These are phyloP conservation scores for Pao palembangensis DNA, from an alignment of 2,113 vertebrate species.

Conservation along the genomic window DNA sequence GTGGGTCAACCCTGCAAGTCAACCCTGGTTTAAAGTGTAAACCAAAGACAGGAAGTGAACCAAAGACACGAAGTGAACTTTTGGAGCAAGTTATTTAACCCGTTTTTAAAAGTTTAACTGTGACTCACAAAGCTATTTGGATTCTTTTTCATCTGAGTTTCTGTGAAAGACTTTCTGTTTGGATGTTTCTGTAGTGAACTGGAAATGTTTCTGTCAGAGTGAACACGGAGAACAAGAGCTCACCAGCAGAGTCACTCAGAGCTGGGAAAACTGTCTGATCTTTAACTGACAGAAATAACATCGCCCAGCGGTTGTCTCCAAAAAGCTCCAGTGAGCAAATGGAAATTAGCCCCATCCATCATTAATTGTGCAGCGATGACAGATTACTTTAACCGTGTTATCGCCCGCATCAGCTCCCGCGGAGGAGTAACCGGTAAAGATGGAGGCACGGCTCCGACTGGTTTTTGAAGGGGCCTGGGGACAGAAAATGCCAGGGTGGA, in stretches of 20 bases:
- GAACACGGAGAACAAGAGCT: background rate
- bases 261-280: background rate
- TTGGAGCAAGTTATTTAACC: no score
- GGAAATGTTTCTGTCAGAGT: no score
- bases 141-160: no score
- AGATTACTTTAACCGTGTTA: conserved; percentile 23
- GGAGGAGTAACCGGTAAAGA: conserved; percentile 23
- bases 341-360: conserved; percentile 12
- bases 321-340: conserved; percentile 1
- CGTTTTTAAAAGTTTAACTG: no score
- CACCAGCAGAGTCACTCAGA: background rate
- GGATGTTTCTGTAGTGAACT: no score
- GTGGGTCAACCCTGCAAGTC: no score
- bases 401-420: conserved; percentile 26
- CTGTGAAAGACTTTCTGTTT: no score
- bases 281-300: background rate
- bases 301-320: conserved; percentile 8
- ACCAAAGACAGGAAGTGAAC: no score
- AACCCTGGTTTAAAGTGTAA: no score
- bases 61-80: no score
- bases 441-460: conserved; percentile 39
- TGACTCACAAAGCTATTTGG: no score
- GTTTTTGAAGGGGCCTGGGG: conserved; percentile 34
- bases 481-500: conserved; percentile 61
- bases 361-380: conserved; percentile 16